phyloP scores from a whole-genome alignment of 2,888 invertebrate genomes.

The Lithophane socia region DNA sequence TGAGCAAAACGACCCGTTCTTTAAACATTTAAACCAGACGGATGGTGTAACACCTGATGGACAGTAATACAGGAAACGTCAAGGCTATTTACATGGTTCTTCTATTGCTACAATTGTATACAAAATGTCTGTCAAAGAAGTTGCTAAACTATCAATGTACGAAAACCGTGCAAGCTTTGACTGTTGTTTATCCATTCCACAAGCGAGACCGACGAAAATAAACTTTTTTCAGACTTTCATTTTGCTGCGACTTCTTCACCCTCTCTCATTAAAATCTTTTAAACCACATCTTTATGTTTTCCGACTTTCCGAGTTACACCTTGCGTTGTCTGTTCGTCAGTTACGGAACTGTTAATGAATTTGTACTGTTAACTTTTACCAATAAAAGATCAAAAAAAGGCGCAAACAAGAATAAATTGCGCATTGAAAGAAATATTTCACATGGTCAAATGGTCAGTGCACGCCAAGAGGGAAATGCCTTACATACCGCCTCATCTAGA shows the following conservation, averaged over 20 bases:
- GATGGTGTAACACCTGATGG: background rate
- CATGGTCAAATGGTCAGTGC: slow-evolving; percentile 28
- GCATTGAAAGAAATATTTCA: slow-evolving; percentile 19
- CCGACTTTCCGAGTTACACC: background rate
- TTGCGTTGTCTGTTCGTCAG: background rate
- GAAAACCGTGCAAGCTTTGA: background rate
- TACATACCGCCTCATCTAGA: slow-evolving; percentile 38
- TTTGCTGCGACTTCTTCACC: too few relatives aligned
- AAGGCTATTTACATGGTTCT: slow-evolving; percentile 4
- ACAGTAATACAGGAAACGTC: slow-evolving; percentile 3
- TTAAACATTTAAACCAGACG: background rate
- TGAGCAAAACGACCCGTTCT: background rate
- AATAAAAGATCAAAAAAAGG: slow-evolving; percentile 2
- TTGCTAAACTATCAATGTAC: slow-evolving; percentile 4
- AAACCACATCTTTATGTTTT: background rate
- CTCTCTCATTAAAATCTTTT: background rate
- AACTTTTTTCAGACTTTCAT: background rate
- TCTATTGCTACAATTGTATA: slow-evolving; percentile 19
- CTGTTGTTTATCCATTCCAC: background rate
- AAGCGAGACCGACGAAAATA: background rate
- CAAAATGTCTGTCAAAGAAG: slow-evolving; percentile 4
- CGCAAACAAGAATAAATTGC: background rate
- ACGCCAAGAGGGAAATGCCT: slow-evolving; percentile 47
- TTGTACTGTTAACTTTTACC: background rate
- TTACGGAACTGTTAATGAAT: background rate